phyloP scores from a whole-genome alignment of 2,888 invertebrate species.

The Nasonia oneida region DNA sequence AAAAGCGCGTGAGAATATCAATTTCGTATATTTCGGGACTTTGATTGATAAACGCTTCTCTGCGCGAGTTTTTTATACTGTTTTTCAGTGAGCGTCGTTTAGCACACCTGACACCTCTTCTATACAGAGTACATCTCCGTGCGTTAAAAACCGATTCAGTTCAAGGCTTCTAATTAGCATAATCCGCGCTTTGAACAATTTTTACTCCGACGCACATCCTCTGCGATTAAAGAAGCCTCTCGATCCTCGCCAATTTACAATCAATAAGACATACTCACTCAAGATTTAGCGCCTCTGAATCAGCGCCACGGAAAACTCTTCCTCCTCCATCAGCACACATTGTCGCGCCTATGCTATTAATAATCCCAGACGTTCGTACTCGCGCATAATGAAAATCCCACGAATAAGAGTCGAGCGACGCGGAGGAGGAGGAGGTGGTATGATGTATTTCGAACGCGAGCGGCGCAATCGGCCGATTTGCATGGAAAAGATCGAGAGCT shows the following conservation, averaged over 20 bases:
- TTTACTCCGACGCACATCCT: not conserved
- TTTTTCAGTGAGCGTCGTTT: not conserved
- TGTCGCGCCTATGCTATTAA: not conserved
- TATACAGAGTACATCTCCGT: not conserved
- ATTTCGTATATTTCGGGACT: not conserved
- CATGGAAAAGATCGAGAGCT: conserved; percentile 12
- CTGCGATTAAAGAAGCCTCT: not conserved
- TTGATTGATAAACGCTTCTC: not conserved
- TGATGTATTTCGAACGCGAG: not conserved
- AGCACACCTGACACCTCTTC: not conserved
- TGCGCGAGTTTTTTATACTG: too few relatives aligned
- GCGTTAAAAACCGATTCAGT: not conserved
- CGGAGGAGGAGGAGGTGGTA: not conserved
- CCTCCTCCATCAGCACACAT: not conserved
- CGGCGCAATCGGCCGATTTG: not conserved
- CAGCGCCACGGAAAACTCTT: not conserved
- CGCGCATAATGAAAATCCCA: conserved; percentile 7
- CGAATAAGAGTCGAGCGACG: not conserved
- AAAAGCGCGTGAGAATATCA: conserved; percentile 5
- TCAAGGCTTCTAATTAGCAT: not conserved
- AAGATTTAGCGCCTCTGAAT: not conserved
- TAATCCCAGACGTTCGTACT: not conserved
- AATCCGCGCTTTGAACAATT: not conserved
- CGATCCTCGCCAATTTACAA: not conserved
- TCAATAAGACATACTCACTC: too few relatives aligned